A percentile compares a stretch with the other conserved stretches of the same genome.
Conservation (phyloP, 2,888 invertebrate species). For the Rhagium mordax region DNA sequence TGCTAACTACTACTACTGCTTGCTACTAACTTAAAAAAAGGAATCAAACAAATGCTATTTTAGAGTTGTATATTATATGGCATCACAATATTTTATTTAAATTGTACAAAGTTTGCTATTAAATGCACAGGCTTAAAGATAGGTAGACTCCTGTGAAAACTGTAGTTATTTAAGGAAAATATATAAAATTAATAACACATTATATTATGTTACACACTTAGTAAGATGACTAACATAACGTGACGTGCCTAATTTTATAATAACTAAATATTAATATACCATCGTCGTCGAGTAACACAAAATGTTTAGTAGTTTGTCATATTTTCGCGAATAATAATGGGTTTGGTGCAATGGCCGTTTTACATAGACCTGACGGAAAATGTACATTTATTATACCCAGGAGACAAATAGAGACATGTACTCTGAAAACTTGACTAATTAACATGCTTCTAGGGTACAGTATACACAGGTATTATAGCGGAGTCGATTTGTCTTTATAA, state of each 20-base stretch:
- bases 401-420: constrained; percentile 31
- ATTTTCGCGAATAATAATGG: background rate
- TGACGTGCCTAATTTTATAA: background rate
- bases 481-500: constrained; percentile 28
- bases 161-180: too few species aligned
- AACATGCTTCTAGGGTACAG: constrained; percentile 26
- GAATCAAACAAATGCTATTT: too few species aligned
- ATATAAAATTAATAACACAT: too few species aligned
- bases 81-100: too few species aligned
- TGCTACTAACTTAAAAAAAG: too few species aligned
- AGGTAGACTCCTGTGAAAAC: too few species aligned
- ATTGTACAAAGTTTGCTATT: too few species aligned
- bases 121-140: too few species aligned
- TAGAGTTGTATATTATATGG: too few species aligned
- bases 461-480: constrained; percentile 16
- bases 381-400: constrained; percentile 28
- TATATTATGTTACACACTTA: too few species aligned
- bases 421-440: constrained; percentile 38
- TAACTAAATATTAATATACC: background rate
- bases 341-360: constrained; percentile 24
- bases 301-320: background rate
- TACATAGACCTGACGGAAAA: constrained; percentile 23
- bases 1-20: too few species aligned
- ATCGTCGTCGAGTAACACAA: background rate
- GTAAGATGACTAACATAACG: background rate